Base-by-base conservation (phyloP, 2,113 vertebrate species). In the Alethe castanea region DNA sequence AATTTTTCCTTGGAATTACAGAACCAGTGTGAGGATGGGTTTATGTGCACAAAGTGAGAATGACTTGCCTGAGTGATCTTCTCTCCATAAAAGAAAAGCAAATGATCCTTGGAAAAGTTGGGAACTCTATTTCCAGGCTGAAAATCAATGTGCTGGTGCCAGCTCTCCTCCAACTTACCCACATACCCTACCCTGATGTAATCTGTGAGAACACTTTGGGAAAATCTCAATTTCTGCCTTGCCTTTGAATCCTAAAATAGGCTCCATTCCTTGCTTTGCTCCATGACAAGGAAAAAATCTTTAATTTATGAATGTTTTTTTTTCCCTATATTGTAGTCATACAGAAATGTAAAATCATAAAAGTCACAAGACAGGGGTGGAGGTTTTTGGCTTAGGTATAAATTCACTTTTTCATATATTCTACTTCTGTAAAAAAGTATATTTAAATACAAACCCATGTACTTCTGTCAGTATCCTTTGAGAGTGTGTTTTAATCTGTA, bases 311-410 rank as follows among this genome's bases (percentile, higher is more conserved):
- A 22, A 24, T 81, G 1, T 1, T 36, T 60, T 70, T 78, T 42
- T 19, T 45, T n/a, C 25, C 19, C 3, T 12, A 23, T 57, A 18
- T 48, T 77, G 8, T 12, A 59, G 12, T 26, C 3, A 9, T 26
- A 35, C 12, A 64, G 50, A 33, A 69, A 50, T 12, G 12, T 25
- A 42, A 92, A 81, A 62, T 28, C 9, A 10, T 23, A 19, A 19
- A 47, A 52, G 19, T 60, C 17, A 16, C 5, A 12, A 53, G 18
- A 36, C 0, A 5, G 5, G 19, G 1, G 2, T 28, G 17, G 38
- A 88, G 26, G 6, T 4, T 9, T 11, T 48, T 20, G 20, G 45
- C 36, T 29, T 47, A 19, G 4, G 48, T 45, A 22, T 60, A n/a
- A 76, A 54, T n/a, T 57, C 0, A 6, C 10, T 36, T 73, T 62